A percentile compares a stretch with the other conserved stretches of the same genome.
These are phyloP conservation scores for Calyptomena viridis DNA, from an alignment of 2,113 vertebrate genomes.

Conservation along the genomic window DNA sequence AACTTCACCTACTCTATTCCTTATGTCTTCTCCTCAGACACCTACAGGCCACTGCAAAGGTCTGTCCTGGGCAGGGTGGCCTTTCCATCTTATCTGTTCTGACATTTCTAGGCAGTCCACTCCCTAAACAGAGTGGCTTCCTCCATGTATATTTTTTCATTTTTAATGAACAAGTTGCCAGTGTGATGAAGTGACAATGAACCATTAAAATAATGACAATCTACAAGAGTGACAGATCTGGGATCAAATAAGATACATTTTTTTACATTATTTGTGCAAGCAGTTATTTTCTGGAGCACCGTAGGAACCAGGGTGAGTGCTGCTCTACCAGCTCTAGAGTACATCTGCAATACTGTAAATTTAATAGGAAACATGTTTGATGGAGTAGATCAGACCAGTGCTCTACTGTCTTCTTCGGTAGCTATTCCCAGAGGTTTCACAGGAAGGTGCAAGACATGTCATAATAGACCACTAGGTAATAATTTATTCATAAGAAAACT, in stretches of 20 bases:
- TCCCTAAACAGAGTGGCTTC: neutral
- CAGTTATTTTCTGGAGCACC: neutral
- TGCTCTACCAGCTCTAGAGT: neutral
- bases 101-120: neutral
- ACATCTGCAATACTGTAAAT: neutral
- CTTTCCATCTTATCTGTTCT: neutral
- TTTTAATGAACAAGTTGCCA: neutral
- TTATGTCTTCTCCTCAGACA: neutral
- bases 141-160: neutral
- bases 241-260: neutral
- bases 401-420: slow-evolving; percentile 1
- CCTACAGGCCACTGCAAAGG: neutral
- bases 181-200: neutral
- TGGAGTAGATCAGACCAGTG: neutral
- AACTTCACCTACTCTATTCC: neutral
- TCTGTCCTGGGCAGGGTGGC: neutral
- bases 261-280: neutral
- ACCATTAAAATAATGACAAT: neutral
- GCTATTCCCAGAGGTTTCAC: neutral
- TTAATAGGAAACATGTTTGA: slow-evolving; percentile 8
- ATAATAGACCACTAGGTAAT: neutral
- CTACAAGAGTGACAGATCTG: neutral
- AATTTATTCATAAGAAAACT: slow-evolving; percentile 16
- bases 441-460: neutral
- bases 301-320: neutral